Base-by-base conservation (phyloP, 2,888 invertebrate genomes). In the Nymphalis urticae region DNA sequence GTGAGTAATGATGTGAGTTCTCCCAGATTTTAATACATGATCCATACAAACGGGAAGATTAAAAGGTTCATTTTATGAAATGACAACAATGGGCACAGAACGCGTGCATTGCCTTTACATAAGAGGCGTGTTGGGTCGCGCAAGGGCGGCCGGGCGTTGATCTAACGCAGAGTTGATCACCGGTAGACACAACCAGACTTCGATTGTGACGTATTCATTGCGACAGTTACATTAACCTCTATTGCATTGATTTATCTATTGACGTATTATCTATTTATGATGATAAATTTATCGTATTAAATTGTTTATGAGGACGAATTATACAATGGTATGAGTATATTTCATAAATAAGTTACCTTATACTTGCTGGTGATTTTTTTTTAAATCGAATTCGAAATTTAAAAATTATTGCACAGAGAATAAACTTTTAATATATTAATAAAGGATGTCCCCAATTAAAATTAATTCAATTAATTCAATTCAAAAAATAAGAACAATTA, bases 91-190 rank as follows among this genome's bases (percentile, higher is more conserved):
- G 83, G 76, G 73, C 36, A 73, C 70, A 70, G 60, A 62, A 54
- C 64, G 69, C 78, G 80, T 76, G 77, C 82, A 79, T 79, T 81
- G 80, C 76, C 82, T 88, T 86, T 86, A 81, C 86, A 84, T 86
- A 86, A 87, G 85, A 81, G 77, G 77, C 77, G 79, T 76, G 66
- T 73, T 75, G 84, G 84, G 77, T 85, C 83, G 76, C 72, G 78
- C 87, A 88, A 88, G 88, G 88, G 87, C 88, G 82, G 75, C 72
- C 80, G 88, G 86, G 77, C 88, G 75, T 85, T 88, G 88, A 78
- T 83, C 87, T 81, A 81, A 75, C 74, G 71, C 21, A 72, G 73
- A 72, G 51, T 58, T 72, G 58, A 9, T 63, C 63, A 72, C 42
- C 50, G 51, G 50, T 69, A 72, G 75, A 73, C 69, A 71, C 24